phyloP scores from a whole-genome alignment of 2,113 vertebrate species.

The Odobenus rosmarus region DNA sequence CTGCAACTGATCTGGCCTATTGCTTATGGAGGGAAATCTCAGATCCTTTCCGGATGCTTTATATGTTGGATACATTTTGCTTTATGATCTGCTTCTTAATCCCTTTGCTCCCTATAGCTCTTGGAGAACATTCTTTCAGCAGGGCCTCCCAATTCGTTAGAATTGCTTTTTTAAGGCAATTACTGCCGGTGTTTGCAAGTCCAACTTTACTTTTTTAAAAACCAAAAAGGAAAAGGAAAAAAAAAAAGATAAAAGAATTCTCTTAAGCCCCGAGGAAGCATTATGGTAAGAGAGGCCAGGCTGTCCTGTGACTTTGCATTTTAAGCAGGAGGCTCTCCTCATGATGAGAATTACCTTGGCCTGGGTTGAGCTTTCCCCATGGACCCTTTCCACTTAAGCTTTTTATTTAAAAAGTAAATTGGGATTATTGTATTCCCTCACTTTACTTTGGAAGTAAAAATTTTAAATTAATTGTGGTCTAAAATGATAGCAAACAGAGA shows the following conservation, averaged over 20 bases:
- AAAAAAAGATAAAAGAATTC: slow-evolving; percentile 49
- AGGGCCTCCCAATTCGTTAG: not conserved
- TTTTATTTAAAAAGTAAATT: slow-evolving; percentile 83
- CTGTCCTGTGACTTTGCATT: slow-evolving; percentile 73
- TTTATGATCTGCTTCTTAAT: not conserved
- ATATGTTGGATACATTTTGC: not conserved
- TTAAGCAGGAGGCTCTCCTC: slow-evolving; percentile 61
- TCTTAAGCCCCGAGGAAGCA: slow-evolving; percentile 63
- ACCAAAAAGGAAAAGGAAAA: not conserved
- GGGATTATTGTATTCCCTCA: slow-evolving; percentile 79
- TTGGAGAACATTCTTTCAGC: slow-evolving; percentile 43
- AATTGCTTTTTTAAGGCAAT: slow-evolving; percentile 61
- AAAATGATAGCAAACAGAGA: slow-evolving; percentile 76
- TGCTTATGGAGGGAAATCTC: not conserved
- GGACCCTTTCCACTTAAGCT: slow-evolving; percentile 75
- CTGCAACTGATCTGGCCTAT: not conserved
- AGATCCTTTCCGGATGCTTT: not conserved
- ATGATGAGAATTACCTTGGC: slow-evolving; percentile 74
- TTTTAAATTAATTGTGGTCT: slow-evolving; percentile 82
- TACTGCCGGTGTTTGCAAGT: slow-evolving; percentile 49
- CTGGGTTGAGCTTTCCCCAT: slow-evolving; percentile 55
- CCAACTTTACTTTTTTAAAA: slow-evolving; percentile 55
- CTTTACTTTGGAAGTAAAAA: slow-evolving; percentile 77
- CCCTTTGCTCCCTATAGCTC: not conserved
- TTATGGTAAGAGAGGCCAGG: slow-evolving; percentile 30